Evolutionary conservation across 2,888 invertebrate genomes (phyloP).

Genomic region (Drosophila anomelani): DNA sequence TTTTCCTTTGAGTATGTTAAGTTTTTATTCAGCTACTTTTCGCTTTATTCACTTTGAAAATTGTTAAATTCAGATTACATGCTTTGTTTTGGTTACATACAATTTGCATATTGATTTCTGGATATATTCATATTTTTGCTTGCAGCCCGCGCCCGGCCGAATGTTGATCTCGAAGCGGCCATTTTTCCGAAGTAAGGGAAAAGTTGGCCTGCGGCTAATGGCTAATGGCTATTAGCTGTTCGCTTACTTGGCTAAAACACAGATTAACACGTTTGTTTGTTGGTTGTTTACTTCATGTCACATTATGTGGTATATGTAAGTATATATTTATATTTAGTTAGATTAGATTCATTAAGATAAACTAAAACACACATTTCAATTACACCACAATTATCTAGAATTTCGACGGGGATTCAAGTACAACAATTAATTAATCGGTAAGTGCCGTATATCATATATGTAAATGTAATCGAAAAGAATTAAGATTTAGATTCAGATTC

Average conservation of each 20-base stretch:
- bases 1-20: slow-evolving; percentile 13
- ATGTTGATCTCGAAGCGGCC: slow-evolving; percentile 10
- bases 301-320: slow-evolving; percentile 48
- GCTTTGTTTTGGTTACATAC: slow-evolving; percentile 69
- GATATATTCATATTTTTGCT: slow-evolving; percentile 43
- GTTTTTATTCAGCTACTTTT: slow-evolving; percentile 66
- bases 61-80: slow-evolving; percentile 79
- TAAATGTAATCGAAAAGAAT: slow-evolving; percentile 43
- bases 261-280: slow-evolving; percentile 70
- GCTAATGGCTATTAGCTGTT: slow-evolving; percentile 19
- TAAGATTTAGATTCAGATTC: slow-evolving; percentile 15
- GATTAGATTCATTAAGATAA: slow-evolving; percentile 59
- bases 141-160: slow-evolving; percentile 18
- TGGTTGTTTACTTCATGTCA: slow-evolving; percentile 57
- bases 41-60: slow-evolving; percentile 76
- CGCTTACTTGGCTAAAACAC: slow-evolving; percentile 79
- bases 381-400: slow-evolving; percentile 71
- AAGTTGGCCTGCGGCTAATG: slow-evolving; percentile 5
- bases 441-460: slow-evolving; percentile 39
- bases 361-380: slow-evolving; percentile 63
- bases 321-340: slow-evolving; percentile 38
- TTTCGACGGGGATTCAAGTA: slow-evolving; percentile 58
- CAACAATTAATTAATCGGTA: slow-evolving; percentile 67
- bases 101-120: slow-evolving; percentile 66
- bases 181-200: not conserved